Conservation (phyloP, 2,113 vertebrate genomes). For the Arvicanthis niloticus region DNA sequence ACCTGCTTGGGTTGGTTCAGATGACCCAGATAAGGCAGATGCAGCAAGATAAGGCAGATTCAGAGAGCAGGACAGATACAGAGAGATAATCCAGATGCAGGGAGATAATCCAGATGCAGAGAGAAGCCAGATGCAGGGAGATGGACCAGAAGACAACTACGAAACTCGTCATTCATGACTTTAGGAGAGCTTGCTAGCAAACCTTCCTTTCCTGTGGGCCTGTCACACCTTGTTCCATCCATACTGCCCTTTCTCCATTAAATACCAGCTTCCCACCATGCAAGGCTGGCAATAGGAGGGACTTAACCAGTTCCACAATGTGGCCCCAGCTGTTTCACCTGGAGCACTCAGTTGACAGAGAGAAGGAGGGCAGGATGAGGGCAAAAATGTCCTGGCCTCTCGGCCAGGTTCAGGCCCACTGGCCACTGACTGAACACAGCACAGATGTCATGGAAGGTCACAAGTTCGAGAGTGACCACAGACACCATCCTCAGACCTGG, state of each 20-base stretch:
- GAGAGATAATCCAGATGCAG: not conserved
- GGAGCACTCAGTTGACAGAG: not conserved
- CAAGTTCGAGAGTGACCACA: accelerated
- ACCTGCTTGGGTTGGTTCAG: not conserved
- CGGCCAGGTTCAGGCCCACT: not conserved
- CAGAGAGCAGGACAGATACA: not conserved
- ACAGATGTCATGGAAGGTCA: accelerated
- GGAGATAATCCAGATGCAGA: not conserved
- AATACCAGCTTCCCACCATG: not conserved
- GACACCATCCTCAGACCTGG: not conserved
- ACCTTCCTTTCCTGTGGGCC: not conserved
- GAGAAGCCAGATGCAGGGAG: not conserved
- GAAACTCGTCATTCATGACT: not conserved
- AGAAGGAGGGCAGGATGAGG: not conserved
- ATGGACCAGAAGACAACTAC: too few species aligned
- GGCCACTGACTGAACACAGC: not conserved
- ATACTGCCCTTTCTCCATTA: not conserved
- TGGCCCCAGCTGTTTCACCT: accelerated
- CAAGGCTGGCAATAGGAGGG: not conserved
- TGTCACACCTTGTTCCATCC: too few species aligned
- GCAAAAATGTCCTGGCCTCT: not conserved
- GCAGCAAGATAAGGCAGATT: too few species aligned
- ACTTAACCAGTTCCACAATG: not conserved
- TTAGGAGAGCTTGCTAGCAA: not conserved
- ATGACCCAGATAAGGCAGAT: not conserved